These are phyloP conservation scores for Smutsia gigantea DNA, from an alignment of 2,797 vertebrate genomes.

Conservation along the genomic window DNA sequence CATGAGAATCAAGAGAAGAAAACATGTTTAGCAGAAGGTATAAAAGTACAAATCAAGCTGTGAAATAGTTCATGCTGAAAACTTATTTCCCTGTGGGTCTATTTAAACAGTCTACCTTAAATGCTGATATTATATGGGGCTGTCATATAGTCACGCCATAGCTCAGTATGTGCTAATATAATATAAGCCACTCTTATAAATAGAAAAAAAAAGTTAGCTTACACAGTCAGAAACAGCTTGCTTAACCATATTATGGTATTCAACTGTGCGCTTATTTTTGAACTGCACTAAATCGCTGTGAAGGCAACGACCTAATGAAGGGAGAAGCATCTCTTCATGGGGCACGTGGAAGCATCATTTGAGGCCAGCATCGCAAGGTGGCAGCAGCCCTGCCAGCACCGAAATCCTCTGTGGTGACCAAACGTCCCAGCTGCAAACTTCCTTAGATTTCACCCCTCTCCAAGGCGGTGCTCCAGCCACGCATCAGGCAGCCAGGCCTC, in stretches of 20 bases:
- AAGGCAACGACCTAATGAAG: conserved; percentile 48
- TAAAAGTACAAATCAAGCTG: conserved; percentile 38
- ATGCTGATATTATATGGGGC: conserved; percentile 31
- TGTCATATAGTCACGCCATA: conserved; percentile 16
- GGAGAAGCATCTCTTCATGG: background rate
- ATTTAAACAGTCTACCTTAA: conserved; percentile 41
- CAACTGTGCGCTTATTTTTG: conserved; percentile 66
- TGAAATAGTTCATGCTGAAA: conserved; percentile 46
- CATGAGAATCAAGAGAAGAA: conserved; percentile 57
- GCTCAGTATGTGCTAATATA: conserved; percentile 41
- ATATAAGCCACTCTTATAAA: conserved; percentile 51
- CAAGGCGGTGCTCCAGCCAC: background rate
- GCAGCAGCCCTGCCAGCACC: background rate
- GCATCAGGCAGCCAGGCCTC: background rate
- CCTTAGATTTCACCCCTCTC: background rate
- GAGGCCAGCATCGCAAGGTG: background rate
- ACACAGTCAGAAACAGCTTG: conserved; percentile 66
- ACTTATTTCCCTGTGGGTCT: conserved; percentile 7
- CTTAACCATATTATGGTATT: conserved; percentile 65
- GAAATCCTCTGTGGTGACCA: background rate
- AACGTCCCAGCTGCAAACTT: background rate
- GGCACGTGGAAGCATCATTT: background rate
- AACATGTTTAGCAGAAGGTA: conserved; percentile 52
- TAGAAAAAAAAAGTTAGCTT: conserved; percentile 58
- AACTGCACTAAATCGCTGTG: conserved; percentile 35